Evolutionary conservation across 2,113 vertebrate genomes (phyloP), one percentile per base, ranked within the genome.

Genomic region (Sylvilagus bachmani): DNA sequence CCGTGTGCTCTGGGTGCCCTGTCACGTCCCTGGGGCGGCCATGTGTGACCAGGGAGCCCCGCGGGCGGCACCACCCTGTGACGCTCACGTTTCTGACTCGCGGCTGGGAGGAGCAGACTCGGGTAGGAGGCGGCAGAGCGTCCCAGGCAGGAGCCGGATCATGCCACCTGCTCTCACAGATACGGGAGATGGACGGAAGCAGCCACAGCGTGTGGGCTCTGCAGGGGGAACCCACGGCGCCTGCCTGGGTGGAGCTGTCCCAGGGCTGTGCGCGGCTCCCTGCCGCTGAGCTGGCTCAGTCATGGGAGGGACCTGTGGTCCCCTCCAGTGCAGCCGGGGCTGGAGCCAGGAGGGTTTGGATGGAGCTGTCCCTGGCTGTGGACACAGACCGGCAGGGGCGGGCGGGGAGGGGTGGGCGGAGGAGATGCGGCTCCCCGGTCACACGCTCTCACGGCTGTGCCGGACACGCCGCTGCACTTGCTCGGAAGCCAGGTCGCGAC

Each of bases 131-230:
- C 38, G 38, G 38, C 38, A 44, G 38, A 44, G 38, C 38, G 38
- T 44, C 38, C 38, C 38, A 44, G 38, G 38, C 38, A 44, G 38
- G 38, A 44, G 38, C 38, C 5, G 38, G 38, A 44, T 44, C 38
- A 6, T 6, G 5, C 38, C 38, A 44, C 38, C 38, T 44, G 38
- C 38, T 44, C 38, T 44, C 6, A 44, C 38, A 44, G 38, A 44
- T 5, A 44, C 38, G 6, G 38, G 38, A 44, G 38, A 27, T 11
- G 11, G 75, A 55, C 70, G 83, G 83, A 66, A 5, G 10, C 24
- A 0, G 0, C 3, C 86, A 71, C 29, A 19, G 62, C 0, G 0
- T 11, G 10, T 0, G 1, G 19, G 0, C 17, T 0, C 6, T 24
- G 21, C 25, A 6, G 64, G 1, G 1, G 12, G 53, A 5, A 13